Evolutionary conservation across 2,797 vertebrate genomes (phyloP).

Genomic region (Thalassophryne amazonica): DNA sequence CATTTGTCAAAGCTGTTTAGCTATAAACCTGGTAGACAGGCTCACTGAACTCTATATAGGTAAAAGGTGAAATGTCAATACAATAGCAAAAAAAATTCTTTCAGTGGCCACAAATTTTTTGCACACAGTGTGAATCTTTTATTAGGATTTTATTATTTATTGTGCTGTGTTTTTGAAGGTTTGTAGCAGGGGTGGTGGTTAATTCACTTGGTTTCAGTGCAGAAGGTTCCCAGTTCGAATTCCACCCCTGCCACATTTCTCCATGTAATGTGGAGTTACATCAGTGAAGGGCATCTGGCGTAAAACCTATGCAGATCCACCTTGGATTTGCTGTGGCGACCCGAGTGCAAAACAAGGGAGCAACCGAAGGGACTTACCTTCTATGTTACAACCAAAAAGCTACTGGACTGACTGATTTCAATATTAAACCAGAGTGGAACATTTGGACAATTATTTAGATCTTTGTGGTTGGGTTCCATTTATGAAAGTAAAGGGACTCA

Average conservation of each 20-base stretch:
- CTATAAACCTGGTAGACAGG: constrained; percentile 69
- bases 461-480: constrained; percentile 8
- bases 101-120: constrained; percentile 67
- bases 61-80: constrained; percentile 79
- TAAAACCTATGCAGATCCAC: too few relatives aligned
- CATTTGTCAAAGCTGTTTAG: constrained; percentile 56
- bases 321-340: too few relatives aligned
- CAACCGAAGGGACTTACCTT: too few relatives aligned
- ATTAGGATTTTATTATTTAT: constrained; percentile 37
- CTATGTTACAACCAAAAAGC: constrained; percentile 1
- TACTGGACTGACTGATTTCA: background rate
- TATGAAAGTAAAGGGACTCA: constrained; percentile 10
- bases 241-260: too few relatives aligned
- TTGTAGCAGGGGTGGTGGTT: too few relatives aligned
- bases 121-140: constrained; percentile 59
- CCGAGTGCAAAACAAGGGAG: too few relatives aligned
- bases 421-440: background rate
- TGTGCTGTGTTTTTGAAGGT: background rate
- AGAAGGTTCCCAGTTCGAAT: too few relatives aligned
- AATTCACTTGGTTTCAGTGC: too few relatives aligned
- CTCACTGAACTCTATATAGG: constrained; percentile 68
- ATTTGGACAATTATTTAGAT: constrained; percentile 17
- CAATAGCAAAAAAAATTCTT: constrained; percentile 78
- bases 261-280: too few relatives aligned
- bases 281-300: too few relatives aligned